These are phyloP conservation scores for Lichenostomus cassidix DNA, from an alignment of 2,113 vertebrate genomes.

Conservation along the genomic window DNA sequence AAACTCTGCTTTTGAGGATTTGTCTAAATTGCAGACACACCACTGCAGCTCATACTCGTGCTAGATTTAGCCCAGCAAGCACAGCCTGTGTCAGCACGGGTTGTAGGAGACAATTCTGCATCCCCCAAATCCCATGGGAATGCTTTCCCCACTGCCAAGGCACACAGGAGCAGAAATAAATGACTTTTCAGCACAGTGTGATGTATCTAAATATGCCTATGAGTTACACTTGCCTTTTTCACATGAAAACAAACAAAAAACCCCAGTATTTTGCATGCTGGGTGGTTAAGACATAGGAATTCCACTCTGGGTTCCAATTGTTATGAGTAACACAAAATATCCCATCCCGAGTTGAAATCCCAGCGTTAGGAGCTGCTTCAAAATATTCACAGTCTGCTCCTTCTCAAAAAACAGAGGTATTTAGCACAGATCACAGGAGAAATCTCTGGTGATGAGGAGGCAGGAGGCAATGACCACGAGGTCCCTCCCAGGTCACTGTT, in stretches of 20 bases:
- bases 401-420: neutral
- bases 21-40: neutral
- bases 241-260: neutral
- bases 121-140: neutral
- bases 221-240: neutral
- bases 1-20: neutral
- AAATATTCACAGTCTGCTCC: neutral
- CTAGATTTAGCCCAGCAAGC: neutral
- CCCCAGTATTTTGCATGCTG: neutral
- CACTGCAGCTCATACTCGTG: neutral
- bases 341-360: neutral
- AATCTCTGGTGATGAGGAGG: neutral
- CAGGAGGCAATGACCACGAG: neutral
- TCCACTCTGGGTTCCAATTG: rapidly evolving
- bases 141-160: neutral
- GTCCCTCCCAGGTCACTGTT: neutral
- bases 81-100: neutral
- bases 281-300: neutral
- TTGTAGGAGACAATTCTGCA: neutral
- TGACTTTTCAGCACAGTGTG: neutral
- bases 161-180: neutral
- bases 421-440: neutral
- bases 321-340: neutral
- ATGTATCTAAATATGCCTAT: rapidly evolving
- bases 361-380: neutral